Evolutionary conservation across 1,140 invertebrate genomes (phyloP).

Genomic region (Callitettix versicolor): DNA sequence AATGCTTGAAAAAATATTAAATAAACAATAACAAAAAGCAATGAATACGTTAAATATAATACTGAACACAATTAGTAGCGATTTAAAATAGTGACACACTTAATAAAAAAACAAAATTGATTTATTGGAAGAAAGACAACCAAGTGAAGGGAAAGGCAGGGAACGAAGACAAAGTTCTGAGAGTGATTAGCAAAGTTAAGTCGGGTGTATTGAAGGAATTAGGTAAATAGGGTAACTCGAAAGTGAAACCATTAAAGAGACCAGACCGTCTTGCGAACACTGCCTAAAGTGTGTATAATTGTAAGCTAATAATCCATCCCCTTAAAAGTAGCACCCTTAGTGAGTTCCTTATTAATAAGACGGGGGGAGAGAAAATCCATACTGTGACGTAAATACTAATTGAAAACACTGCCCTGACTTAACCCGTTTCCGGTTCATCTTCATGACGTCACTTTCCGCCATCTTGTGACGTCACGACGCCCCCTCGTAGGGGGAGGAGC

Average conservation of each 20-base stretch:
- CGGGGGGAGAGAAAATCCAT: not conserved
- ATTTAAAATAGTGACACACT: too few relatives aligned
- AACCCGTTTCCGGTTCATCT: conserved; percentile 6
- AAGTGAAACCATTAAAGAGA: conserved; percentile 3
- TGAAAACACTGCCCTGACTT: conserved; percentile 5
- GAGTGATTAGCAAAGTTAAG: too few relatives aligned
- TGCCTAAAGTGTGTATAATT: not conserved
- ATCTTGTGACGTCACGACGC: not conserved
- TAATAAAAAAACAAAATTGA: too few relatives aligned
- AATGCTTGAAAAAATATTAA: too few relatives aligned
- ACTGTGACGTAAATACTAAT: conserved; percentile 4
- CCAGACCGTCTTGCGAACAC: not conserved
- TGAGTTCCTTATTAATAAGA: conserved; percentile 4
- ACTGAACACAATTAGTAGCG: too few relatives aligned
- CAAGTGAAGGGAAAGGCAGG: too few relatives aligned
- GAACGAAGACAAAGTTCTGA: too few relatives aligned
- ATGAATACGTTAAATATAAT: too few relatives aligned
- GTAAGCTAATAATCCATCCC: conserved; percentile 2
- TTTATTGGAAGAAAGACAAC: too few relatives aligned
- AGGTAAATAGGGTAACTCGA: conserved; percentile 4
- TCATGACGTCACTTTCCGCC: not conserved
- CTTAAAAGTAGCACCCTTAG: not conserved
- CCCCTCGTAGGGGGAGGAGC: not conserved
- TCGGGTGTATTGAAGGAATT: not conserved
- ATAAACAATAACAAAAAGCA: too few relatives aligned